These are phyloP conservation scores for Gibbula magus DNA, from an alignment of 2,888 invertebrate species.

Conservation along the genomic window DNA sequence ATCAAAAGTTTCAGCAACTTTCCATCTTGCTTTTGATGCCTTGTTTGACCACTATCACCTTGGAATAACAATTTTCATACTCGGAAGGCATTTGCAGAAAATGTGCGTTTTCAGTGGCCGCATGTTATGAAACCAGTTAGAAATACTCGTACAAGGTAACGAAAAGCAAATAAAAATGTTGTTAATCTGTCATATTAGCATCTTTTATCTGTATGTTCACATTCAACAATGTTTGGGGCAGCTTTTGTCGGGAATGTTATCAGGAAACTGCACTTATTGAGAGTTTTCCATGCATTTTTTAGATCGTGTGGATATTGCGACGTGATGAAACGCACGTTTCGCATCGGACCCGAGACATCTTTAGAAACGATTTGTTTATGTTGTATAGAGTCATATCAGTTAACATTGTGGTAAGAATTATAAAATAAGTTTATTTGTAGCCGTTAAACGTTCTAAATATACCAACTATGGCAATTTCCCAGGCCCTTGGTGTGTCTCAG, in stretches of 20 bases:
- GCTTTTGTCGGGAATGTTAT: neutral
- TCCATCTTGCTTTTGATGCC: neutral
- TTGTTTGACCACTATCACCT: neutral
- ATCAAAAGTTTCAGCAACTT: neutral
- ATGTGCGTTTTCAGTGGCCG: slow-evolving; percentile 8
- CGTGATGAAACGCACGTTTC: neutral
- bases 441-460: too few relatives aligned
- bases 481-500: too few relatives aligned
- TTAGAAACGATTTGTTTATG: too few relatives aligned
- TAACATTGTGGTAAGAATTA: too few relatives aligned
- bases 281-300: neutral
- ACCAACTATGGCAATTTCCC: too few relatives aligned
- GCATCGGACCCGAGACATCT: too few relatives aligned
- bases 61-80: slow-evolving; percentile 2
- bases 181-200: neutral
- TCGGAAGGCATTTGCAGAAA: slow-evolving; percentile 1
- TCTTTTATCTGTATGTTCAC: neutral
- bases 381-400: too few relatives aligned
- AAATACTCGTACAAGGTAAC: neutral
- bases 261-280: neutral
- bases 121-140: neutral
- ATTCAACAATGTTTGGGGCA: neutral
- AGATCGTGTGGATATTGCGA: neutral
- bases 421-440: too few relatives aligned
- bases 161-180: neutral